Conservation (phyloP, 2,797 vertebrate genomes). For the Esox masquinongy region DNA sequence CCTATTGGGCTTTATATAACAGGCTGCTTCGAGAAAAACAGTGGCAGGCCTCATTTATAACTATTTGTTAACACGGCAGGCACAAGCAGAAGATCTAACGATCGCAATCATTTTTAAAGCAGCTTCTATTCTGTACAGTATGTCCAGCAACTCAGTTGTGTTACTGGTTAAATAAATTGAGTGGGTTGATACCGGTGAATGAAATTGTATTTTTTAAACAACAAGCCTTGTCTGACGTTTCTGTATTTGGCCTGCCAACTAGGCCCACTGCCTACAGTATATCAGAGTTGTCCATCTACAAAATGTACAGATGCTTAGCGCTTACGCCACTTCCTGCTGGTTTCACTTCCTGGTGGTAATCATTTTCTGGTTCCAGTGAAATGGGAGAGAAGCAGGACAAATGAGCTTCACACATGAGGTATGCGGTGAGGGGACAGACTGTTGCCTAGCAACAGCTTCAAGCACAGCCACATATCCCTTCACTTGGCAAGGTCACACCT, state of each 20-base stretch:
- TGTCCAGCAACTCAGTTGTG: too few species aligned
- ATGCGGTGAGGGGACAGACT: slow-evolving; percentile 31
- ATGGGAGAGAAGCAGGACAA: slow-evolving; percentile 21
- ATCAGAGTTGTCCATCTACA: too few species aligned
- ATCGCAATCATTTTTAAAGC: not conserved
- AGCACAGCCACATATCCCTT: slow-evolving; percentile 15
- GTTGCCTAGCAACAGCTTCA: slow-evolving; percentile 64
- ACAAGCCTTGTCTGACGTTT: too few species aligned
- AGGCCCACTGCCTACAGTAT: too few species aligned
- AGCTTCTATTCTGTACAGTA: not conserved
- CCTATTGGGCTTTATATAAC: slow-evolving; percentile 17
- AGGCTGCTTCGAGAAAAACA: not conserved
- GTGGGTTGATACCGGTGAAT: too few species aligned
- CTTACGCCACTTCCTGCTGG: too few species aligned
- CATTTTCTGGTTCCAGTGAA: slow-evolving; percentile 17
- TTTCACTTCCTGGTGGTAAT: not conserved
- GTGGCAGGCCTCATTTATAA: not conserved
- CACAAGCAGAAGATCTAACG: not conserved
- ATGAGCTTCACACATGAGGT: slow-evolving; percentile 67
- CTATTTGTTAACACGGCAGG: not conserved
- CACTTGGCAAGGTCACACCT: slow-evolving; percentile 34
- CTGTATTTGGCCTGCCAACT: too few species aligned
- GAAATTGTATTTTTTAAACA: too few species aligned
- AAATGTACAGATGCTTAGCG: too few species aligned
- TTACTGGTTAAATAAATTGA: too few species aligned